These are phyloP conservation scores for Atethmia centrago DNA, from an alignment of 2,888 invertebrate genomes.

Conservation along the genomic window DNA sequence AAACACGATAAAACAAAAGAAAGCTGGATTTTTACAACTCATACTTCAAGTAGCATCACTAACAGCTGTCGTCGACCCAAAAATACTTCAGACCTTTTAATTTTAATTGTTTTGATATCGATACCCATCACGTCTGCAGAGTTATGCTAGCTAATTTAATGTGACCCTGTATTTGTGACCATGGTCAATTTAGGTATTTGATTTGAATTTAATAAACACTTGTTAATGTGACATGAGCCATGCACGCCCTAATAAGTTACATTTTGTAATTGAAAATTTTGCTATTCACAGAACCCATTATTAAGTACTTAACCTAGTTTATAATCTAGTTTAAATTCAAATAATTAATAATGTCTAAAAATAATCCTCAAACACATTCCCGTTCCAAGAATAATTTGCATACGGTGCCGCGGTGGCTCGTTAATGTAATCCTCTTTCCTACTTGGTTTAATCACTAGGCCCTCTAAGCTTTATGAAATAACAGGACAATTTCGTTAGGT, in stretches of 20 bases:
- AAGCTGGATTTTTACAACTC: no score
- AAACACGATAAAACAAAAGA: no score
- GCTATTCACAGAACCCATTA: background rate
- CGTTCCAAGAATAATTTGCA: conserved; percentile 26
- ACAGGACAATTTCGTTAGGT: conserved; percentile 1
- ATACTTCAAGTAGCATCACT: no score
- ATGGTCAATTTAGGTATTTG: background rate
- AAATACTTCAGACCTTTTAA: no score
- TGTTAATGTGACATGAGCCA: background rate
- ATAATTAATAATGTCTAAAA: conserved; percentile 6
- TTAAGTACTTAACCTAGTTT: background rate
- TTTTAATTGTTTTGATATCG: no score
- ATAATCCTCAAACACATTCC: conserved; percentile 16
- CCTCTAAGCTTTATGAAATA: conserved; percentile 5
- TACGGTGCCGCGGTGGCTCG: background rate
- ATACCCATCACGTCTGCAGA: no score
- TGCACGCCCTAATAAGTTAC: background rate
- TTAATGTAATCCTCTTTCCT: conserved; percentile 38
- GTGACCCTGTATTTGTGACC: no score
- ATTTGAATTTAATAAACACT: background rate
- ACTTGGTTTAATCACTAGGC: background rate
- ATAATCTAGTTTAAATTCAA: conserved; percentile 15
- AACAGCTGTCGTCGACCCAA: no score
- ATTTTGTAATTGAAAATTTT: background rate
- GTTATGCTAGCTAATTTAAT: no score